These are phyloP conservation scores for Matsumyia berberina DNA, from an alignment of 2,888 invertebrate genomes.

Conservation along the genomic window DNA sequence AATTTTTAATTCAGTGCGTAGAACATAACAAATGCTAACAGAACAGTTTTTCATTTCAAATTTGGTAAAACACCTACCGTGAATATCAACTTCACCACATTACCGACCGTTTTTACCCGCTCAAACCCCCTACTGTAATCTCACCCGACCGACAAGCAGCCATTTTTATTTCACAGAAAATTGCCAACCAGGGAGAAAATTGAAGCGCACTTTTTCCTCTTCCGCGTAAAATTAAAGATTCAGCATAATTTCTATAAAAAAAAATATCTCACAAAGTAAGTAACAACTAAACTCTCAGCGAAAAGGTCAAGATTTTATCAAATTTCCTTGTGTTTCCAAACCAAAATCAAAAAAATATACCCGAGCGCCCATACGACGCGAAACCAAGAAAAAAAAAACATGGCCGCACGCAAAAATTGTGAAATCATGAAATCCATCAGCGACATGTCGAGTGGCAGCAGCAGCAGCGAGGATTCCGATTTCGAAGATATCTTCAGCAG, in stretches of 20 bases:
- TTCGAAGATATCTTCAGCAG: conserved; percentile 43
- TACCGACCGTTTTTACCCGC: neutral
- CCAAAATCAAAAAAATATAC: conserved; percentile 15
- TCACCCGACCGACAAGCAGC: conserved; percentile 4
- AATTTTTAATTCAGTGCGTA: no score
- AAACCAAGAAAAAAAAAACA: conserved; percentile 25
- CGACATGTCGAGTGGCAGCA: conserved; percentile 49
- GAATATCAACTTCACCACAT: neutral
- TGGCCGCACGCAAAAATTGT: conserved; percentile 60
- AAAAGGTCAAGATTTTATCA: conserved; percentile 70
- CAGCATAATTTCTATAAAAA: conserved; percentile 22
- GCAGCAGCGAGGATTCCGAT: conserved; percentile 62
- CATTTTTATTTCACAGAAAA: conserved; percentile 35
- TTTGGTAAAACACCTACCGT: no score
- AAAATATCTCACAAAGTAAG: conserved; percentile 63
- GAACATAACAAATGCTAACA: no score
- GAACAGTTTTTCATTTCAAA: no score
- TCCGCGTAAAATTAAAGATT: conserved; percentile 23
- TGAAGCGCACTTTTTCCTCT: neutral
- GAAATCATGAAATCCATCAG: conserved; percentile 47
- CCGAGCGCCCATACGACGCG: conserved; percentile 28
- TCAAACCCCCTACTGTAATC: conserved; percentile 3
- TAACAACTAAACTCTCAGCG: conserved; percentile 58
- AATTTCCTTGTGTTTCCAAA: conserved; percentile 73
- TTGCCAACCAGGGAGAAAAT: conserved; percentile 14